Conservation (phyloP, 2,888 invertebrate species). For the Miltochrista miniata region DNA sequence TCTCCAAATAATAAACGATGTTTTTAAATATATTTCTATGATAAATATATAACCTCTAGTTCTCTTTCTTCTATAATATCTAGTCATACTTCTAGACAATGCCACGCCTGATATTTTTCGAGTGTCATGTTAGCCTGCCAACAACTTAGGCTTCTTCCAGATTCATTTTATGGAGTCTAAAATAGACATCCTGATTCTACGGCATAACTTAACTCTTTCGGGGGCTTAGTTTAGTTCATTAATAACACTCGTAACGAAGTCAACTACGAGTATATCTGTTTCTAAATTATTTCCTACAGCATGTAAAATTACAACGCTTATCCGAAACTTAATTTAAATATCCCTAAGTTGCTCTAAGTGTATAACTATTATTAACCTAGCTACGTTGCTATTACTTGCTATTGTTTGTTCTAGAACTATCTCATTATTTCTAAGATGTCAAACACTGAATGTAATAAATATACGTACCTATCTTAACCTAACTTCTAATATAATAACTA, state of each 20-base stretch:
- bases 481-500: constrained; percentile 15
- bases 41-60: too few relatives aligned
- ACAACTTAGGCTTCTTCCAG: constrained; percentile 55
- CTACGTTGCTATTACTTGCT: constrained; percentile 6
- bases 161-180: constrained; percentile 37
- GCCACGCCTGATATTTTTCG: constrained; percentile 34
- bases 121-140: constrained; percentile 48
- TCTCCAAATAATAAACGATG: too few relatives aligned
- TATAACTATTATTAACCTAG: constrained; percentile 13
- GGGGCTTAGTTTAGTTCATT: constrained; percentile 18
- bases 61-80: too few relatives aligned
- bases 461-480: constrained; percentile 17
- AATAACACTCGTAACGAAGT: too few relatives aligned
- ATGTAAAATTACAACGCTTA: constrained; percentile 20
- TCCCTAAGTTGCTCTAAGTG: constrained; percentile 15
- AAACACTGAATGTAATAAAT: constrained; percentile 45
- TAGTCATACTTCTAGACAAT: neutral
- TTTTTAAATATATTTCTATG: too few relatives aligned
- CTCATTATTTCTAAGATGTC: constrained; percentile 31
- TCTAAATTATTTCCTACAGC: too few relatives aligned
- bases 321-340: constrained; percentile 17
- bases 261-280: too few relatives aligned
- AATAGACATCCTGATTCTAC: constrained; percentile 45
- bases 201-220: constrained; percentile 39
- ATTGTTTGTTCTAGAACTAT: neutral